phyloP scores from a whole-genome alignment of 2,797 vertebrate species.

The Urophycis tenuis region DNA sequence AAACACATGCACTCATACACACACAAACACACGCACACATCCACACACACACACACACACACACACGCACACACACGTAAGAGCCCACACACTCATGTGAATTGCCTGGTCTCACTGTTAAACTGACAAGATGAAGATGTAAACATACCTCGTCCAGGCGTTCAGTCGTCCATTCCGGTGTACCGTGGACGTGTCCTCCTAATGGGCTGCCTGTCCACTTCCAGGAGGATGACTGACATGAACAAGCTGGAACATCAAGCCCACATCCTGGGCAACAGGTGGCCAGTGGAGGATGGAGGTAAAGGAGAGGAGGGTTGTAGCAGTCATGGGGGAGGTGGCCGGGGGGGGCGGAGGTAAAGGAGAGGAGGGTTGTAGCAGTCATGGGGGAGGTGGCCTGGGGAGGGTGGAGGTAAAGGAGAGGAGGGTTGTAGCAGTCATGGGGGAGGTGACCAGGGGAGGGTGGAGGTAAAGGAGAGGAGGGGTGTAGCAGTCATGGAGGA shows the following conservation, averaged over 20 bases:
- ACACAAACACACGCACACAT: not conserved
- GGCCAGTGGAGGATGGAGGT: not conserved
- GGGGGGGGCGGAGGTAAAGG: too few relatives aligned
- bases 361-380: too few relatives aligned
- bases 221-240: not conserved
- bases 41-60: not conserved
- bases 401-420: too few relatives aligned
- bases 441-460: too few relatives aligned
- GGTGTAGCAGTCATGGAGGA: too few relatives aligned
- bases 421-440: too few relatives aligned
- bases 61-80: not conserved
- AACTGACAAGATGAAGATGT: not conserved
- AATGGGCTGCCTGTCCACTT: not conserved
- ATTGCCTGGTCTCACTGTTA: not conserved
- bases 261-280: slow-evolving; percentile 1
- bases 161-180: not conserved
- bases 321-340: too few relatives aligned
- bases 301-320: too few relatives aligned
- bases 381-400: too few relatives aligned
- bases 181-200: not conserved
- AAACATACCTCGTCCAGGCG: not conserved
- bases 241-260: not conserved
- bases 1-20: not conserved
- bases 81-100: not conserved
- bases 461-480: too few relatives aligned